Base-by-base conservation (phyloP, 2,888 invertebrate species). In the Lasiommata megera region DNA sequence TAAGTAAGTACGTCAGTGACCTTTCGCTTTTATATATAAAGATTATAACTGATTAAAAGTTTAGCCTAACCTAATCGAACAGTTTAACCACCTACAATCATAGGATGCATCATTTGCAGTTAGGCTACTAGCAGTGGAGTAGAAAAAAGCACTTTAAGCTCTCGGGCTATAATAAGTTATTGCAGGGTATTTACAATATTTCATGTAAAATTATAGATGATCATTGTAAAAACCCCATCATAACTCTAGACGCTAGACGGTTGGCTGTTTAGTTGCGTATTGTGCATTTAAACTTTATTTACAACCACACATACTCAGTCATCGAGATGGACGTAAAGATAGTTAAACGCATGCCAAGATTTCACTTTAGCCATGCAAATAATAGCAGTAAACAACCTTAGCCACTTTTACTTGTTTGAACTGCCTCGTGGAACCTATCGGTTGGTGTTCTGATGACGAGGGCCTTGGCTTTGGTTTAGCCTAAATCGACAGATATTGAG, bases 151-250 rank as follows among this genome's bases (percentile, higher is more conserved):
- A 36, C 23, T 23, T 5, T 5, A 18, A 12, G 28, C 51, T 29
- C 29, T 23, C 38, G 28, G 38, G 16, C 34, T 48, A 54, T 38
- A 51, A 46, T 57, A 40, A 53, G 47, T 58, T 55, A 48, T 53
- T 36, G 44, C 52, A 8, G 43, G 16, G 36, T 47, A 44, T 52
- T 60, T 60, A 52, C 50, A 54, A 60, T 60, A 52, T 46, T 54
- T 54, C 56, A 60, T 47, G 40, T 46, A 31, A 54, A 56, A 54
- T 56, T 60, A 60, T 50, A 28, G 44, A 16, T 17, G 53, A 51
- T 50, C 53, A 23, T 44, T 48, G 41, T 40, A 56, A 54, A 44
- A 54, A 60, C 48, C 34, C 43, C 53, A 14, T 53, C 53, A 54
- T 53, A 54, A 50, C 48, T 54, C 53, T 53, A 53, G 53, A 36